Base-by-base conservation (phyloP, 2,797 vertebrate species). In the Melanotaenia maccullochi region DNA sequence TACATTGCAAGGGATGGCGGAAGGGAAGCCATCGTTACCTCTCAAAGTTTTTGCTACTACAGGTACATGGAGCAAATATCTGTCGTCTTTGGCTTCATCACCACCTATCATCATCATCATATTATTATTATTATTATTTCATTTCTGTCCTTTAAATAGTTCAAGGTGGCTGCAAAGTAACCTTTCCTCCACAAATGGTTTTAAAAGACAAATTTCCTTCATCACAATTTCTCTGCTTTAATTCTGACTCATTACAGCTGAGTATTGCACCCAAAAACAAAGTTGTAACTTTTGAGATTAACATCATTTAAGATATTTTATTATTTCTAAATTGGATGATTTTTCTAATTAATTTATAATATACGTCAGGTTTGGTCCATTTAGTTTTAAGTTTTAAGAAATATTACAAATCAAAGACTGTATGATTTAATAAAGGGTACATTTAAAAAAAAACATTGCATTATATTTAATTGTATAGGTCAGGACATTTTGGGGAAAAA, bases 11-110 rank as follows among this genome's bases (percentile, higher is more conserved):
- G 95, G 94, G 67, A 76, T 90, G 68, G 74, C 85, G 77, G 90
- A 90, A 82, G 93, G 88, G 68, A 84, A 68, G 49, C 82, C 63
- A 56, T 93, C 94, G 81, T 84, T 73, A 49, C 87, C 91, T 57
- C 89, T 95, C 85, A 89, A 61, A 84, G 83, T 74, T 75, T 79
- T 91, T 80, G 81, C 86, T 79, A 82, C 77, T 63, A 91, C 94
- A 97, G 95, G 95, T 95, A 95, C 84, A 93, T 85, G 59, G 68
- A 86, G 65, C 52, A 65, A 40, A 65, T 56, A 25, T 74, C 75
- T 62, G 20, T 38, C 65, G 60, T 36, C 35, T 16, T 62, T 68
- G 59, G 64, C 62, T 40, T 68, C 58, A 70, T 75, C 49, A 32
- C 58, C 78, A 58, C 52, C 36, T 52, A 49, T 49, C 47, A 49